Conservation (phyloP, 1,140 invertebrate genomes). For the Apis cerana region DNA sequence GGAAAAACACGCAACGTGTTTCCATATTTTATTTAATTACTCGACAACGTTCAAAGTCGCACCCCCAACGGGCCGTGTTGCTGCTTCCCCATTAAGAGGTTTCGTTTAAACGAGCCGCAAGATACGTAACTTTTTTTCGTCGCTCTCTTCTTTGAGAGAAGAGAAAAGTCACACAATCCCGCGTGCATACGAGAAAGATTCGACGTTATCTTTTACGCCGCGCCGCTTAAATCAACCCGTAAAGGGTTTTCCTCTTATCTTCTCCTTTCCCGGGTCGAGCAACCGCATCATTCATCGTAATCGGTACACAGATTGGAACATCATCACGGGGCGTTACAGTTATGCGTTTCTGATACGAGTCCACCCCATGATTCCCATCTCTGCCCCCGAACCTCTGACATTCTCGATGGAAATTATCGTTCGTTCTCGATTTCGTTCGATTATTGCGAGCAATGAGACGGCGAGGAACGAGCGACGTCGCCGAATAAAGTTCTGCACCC, state of each 20-base stretch:
- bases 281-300: background rate
- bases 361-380: background rate
- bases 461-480: conserved; percentile 31
- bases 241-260: background rate
- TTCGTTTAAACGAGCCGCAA: conserved; percentile 7
- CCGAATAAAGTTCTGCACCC: conserved; percentile 48
- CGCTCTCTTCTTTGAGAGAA: background rate
- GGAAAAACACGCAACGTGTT: background rate
- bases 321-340: background rate
- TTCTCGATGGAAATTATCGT: conserved; percentile 41
- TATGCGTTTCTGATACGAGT: background rate
- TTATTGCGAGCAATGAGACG: conserved; percentile 54
- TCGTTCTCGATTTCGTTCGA: conserved; percentile 53
- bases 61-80: background rate
- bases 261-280: background rate
- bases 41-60: background rate
- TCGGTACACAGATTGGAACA: background rate
- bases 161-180: background rate
- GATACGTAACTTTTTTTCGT: background rate
- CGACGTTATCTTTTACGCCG: background rate
- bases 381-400: background rate
- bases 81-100: background rate
- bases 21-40: conserved; percentile 33
- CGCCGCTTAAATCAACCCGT: background rate
- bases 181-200: background rate